phyloP scores from a whole-genome alignment of 2,888 invertebrate species.

The Drosophila peninsularis region DNA sequence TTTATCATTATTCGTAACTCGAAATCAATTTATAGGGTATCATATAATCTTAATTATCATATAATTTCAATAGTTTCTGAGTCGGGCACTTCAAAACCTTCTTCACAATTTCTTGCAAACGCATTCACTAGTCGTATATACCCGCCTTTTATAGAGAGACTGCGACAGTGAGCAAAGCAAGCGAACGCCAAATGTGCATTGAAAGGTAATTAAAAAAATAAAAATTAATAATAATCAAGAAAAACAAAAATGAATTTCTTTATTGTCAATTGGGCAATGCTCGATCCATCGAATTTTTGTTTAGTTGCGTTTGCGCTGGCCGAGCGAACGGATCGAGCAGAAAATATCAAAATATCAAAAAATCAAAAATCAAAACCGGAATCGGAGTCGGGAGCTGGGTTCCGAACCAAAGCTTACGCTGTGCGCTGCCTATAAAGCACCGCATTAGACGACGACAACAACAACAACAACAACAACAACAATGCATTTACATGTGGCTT shows the following conservation, averaged over 20 bases:
- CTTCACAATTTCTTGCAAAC: no score
- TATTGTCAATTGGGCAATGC: slow-evolving; percentile 17
- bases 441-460: slow-evolving; percentile 47
- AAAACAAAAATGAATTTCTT: slow-evolving; percentile 8
- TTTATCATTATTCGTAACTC: background rate
- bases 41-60: background rate
- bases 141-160: background rate
- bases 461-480: slow-evolving; percentile 8
- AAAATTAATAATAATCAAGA: slow-evolving; percentile 10
- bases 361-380: background rate
- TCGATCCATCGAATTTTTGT: slow-evolving; percentile 5
- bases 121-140: background rate
- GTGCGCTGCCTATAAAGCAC: slow-evolving; percentile 65
- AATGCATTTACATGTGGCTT: slow-evolving; percentile 66
- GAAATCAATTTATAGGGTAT: background rate
- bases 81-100: no score
- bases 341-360: background rate
- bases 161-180: background rate
- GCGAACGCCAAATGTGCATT: slow-evolving; percentile 16
- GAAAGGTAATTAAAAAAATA: slow-evolving; percentile 19
- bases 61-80: no score
- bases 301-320: slow-evolving; percentile 52
- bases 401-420: slow-evolving; percentile 6
- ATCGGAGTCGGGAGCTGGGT: slow-evolving; percentile 11
- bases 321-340: slow-evolving; percentile 42